Conservation (phyloP, 2,797 vertebrate genomes). For the Eidolon dupreanum region DNA sequence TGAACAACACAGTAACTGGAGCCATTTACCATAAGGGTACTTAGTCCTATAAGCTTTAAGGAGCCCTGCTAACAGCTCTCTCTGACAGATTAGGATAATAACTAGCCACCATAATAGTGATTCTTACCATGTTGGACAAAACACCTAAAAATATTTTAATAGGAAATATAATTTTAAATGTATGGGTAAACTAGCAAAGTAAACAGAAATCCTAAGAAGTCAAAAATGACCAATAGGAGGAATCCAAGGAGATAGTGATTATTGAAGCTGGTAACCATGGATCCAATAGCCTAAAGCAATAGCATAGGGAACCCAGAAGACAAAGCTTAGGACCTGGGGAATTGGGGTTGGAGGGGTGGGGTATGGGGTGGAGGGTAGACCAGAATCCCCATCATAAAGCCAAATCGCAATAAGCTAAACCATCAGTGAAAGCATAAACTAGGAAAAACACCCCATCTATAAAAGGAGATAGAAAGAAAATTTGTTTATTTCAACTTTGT, state of each 20-base stretch:
- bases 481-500: not conserved
- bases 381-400: not conserved
- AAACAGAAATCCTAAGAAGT: not conserved
- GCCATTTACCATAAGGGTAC: not conserved
- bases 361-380: not conserved
- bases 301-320: not conserved
- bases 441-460: not conserved
- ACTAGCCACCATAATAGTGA: not conserved
- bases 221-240: not conserved
- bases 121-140: not conserved
- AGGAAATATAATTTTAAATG: not conserved
- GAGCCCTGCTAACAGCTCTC: not conserved
- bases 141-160: not conserved
- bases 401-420: not conserved
- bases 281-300: not conserved
- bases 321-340: not conserved
- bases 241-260: not conserved
- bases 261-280: not conserved
- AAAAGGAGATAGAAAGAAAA: constrained; percentile 13
- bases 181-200: not conserved
- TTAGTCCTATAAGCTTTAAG: not conserved
- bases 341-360: too few species aligned
- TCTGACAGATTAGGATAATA: not conserved
- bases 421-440: not conserved
- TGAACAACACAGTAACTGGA: not conserved